Base-by-base conservation (phyloP, 2,888 invertebrate species). In the Furcula furcula region DNA sequence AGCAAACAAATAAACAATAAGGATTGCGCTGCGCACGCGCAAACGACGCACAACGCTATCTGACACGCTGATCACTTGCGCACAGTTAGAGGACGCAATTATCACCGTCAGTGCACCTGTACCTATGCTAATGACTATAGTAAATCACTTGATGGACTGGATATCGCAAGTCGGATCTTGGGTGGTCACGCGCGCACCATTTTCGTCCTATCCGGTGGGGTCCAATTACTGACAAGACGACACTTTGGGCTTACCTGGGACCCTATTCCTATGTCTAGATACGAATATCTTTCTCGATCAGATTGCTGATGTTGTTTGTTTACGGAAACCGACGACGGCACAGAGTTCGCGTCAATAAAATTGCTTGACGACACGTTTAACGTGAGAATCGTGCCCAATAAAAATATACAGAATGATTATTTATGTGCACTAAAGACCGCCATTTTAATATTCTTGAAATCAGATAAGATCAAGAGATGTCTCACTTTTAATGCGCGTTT, bases 71-170 rank as follows among this genome's bases (percentile, higher is more conserved):
- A 72, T 73, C 64, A 75, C 61, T 70, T 68, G 59, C 66, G 55
- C 56, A 51, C 49, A 49, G 60, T 56, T 63, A 55, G 62, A 70
- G 63, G 68, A 68, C 62, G 65, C 70, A 70, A 74, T 78, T 76
- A 77, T 71, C 74, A 69, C 73, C 61, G n/a, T n/a, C 61, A 32
- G 49, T 55, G 70, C 78, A 77, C 77, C 75, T 77, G 78, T 66
- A 44, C 46, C 46, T 60, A 66, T 63, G 68, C 63, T 67, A 73
- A 76, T 74, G 55, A 51, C 33, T 38, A 40, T 29, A 25, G 44
- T 56, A 56, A 46, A 44, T 65, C 55, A 51, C 48, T 21, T 39
- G 55, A 60, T 60, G 50, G 45, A 50, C 50, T 35, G 37, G 48
- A 44, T 54, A 50, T 36, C 33, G 10, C 23, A 7, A 40, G 40